Base-by-base conservation (phyloP, 2,888 invertebrate genomes). In the Dryadula phaetusa region DNA sequence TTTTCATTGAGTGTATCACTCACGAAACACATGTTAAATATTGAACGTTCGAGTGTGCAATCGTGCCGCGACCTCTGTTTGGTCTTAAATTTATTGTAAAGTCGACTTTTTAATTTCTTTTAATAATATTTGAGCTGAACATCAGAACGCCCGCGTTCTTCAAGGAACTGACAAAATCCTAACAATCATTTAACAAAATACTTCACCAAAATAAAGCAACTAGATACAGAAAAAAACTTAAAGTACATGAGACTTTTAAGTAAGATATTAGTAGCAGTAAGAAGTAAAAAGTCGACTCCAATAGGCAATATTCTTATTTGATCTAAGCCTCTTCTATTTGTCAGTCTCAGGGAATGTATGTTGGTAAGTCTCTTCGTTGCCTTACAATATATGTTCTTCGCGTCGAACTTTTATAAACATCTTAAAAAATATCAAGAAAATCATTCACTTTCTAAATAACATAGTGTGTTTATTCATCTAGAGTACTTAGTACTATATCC, bases 331-430 rank as follows among this genome's bases (percentile, higher is more conserved):
- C 90, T 83, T 84, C 79, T 85, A 86, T 83, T 78, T 82, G 78
- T 90, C 92, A 92, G 92, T 92, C 92, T 92, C 91, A 84, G 92
- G 92, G 92, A 92, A 92, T 92, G 92, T 90, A 82, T 85, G 90
- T 87, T 90, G 89, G 86, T 88, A 85, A 92, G 92, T 92, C 91
- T 92, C 88, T 88, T 91, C 91, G 92, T 92, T 92, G 86, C 90
- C 92, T 92, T 91, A 92, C 85, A 84, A 82, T 85, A 83, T 81
- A 81, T 82, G 84, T 86, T 87, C 82, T 79, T 84, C 85, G 78
- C 82, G 75, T 83, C 83, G 82, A 85, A 84, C 76, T 71, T 75
- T 74, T 81, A 81, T 80, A 86, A 88, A 88, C 81, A 77, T 86
- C 85, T 86, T 89, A 89, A 88, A 90, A 89, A 90, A 90, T 89